Percentiles rank a stretch among this genome's conserved stretches.
Conservation (phyloP, 2,797 vertebrate species). For the Anas flavirostris region DNA sequence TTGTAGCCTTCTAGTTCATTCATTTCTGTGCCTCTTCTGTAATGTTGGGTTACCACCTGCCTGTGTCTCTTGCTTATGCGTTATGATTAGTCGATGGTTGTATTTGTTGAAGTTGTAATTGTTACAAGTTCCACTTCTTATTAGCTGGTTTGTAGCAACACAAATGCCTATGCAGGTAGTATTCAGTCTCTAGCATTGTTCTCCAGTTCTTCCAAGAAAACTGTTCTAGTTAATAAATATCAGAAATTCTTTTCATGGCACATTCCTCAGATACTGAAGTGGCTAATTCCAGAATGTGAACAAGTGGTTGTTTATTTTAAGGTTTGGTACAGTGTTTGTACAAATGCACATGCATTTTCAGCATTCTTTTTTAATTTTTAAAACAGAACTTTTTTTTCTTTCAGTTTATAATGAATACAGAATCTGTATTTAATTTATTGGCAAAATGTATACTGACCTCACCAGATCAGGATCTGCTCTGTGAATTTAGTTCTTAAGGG, state of each 20-base stretch:
- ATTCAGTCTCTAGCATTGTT: neutral
- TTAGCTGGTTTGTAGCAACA: neutral
- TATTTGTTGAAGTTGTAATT: neutral
- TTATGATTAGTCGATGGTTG: neutral
- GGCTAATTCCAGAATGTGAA: slow-evolving; percentile 37
- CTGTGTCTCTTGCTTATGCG: neutral
- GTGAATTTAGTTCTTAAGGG: neutral
- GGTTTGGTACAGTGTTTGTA: slow-evolving; percentile 28
- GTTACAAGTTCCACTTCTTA: neutral
- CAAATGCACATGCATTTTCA: neutral
- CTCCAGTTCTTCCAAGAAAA: slow-evolving; percentile 18
- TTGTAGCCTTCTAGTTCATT: neutral
- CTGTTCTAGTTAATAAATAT: slow-evolving; percentile 40
- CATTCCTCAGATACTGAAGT: slow-evolving; percentile 45
- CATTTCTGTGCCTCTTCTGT: neutral
- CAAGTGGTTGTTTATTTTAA: slow-evolving; percentile 49
- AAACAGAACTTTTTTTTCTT: neutral
- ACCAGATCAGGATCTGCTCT: neutral
- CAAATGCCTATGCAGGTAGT: neutral
- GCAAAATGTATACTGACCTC: neutral
- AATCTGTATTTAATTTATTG: neutral
- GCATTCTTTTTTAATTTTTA: slow-evolving; percentile 16
- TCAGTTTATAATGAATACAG: neutral
- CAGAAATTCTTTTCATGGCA: slow-evolving; percentile 30
- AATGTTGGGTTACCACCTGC: neutral